Evolutionary conservation across 2,113 vertebrate genomes (phyloP), one percentile per base, ranked within the genome.

Genomic region (Oxyruncus cristatus): DNA sequence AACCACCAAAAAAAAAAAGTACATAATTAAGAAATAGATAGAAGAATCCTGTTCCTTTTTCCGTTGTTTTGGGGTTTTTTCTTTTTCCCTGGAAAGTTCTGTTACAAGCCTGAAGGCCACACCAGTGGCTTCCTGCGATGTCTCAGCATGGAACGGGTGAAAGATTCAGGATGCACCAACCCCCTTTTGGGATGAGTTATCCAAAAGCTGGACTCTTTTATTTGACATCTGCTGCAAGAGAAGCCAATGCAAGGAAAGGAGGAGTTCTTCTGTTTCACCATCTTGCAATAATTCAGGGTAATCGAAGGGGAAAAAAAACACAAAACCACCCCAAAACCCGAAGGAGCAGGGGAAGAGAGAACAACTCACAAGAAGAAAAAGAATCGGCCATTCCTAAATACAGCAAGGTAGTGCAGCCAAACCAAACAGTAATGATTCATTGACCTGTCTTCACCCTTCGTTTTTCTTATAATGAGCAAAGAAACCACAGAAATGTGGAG

Each of bases 201-300:
- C 73, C 90, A 78, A 87, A 95, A 93, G 53, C 63, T 32, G 35
- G 49, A 52, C 80, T 93, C 89, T 92, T 92, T 87, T n/a, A 83
- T 96, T 95, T 93, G 94, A 97, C 96, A 96, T 97, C 93, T 97
- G 96, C 78, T 91, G 81, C 27, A 74, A 95, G 42, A 67, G 61
- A 94, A 96, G 83, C 30, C 88, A 93, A 50, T 71, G 42, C 63
- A 80, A 91, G 77, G 53, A 95, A 89, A 93, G 74, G 75, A 97
- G 58, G 86, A 91, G n/a, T 39, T 86, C 41, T 84, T 85, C 78
- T 84, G 46, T 95, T 95, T 96, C 88, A 95, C 95, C 97, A 97
- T 97, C 93, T 97, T 97, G 97, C 86, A 97, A 90, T 97, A 97
- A 97, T 96, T 97, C 94, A 93, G 68, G 81, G 92, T 94, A 95